A percentile compares a stretch with the other conserved stretches of the same genome.
Conservation (phyloP, 2,113 vertebrate genomes). For the Cyprinodon variegatus region DNA sequence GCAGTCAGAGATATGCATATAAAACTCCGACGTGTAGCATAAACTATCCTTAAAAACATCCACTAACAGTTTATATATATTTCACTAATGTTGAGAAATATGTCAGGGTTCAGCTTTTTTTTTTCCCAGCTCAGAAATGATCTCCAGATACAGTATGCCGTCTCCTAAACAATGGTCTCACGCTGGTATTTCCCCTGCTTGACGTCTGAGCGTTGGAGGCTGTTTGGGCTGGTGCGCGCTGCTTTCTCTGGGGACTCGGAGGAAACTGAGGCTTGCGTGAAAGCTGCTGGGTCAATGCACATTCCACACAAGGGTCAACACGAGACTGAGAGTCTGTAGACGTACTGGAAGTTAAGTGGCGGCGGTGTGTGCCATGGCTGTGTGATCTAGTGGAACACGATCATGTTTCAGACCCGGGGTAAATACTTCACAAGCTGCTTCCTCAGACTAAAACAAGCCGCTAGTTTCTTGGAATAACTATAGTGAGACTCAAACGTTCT, state of each 20-base stretch:
- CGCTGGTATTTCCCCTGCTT: slow-evolving; percentile 64
- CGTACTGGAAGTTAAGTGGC: neutral
- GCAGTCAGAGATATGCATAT: neutral
- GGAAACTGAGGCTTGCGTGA: slow-evolving; percentile 37
- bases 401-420: slow-evolving; percentile 10
- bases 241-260: slow-evolving; percentile 32
- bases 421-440: slow-evolving; percentile 15
- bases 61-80: neutral
- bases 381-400: slow-evolving; percentile 1
- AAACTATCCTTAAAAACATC: neutral
- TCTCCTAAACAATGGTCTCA: slow-evolving; percentile 62
- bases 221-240: slow-evolving; percentile 23
- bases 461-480: slow-evolving; percentile 16
- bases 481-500: slow-evolving; percentile 29
- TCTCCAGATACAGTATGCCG: slow-evolving; percentile 43
- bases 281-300: slow-evolving; percentile 25
- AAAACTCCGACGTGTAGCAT: neutral
- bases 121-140: slow-evolving; percentile 29
- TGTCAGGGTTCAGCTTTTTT: slow-evolving; percentile 45
- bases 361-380: neutral
- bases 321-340: slow-evolving; percentile 7
- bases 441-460: neutral
- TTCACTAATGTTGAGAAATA: slow-evolving; percentile 25
- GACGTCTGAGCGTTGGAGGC: slow-evolving; percentile 36
- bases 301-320: slow-evolving; percentile 41